These are phyloP conservation scores for Sinelater perroti DNA, from an alignment of 2,888 invertebrate genomes.

Conservation along the genomic window DNA sequence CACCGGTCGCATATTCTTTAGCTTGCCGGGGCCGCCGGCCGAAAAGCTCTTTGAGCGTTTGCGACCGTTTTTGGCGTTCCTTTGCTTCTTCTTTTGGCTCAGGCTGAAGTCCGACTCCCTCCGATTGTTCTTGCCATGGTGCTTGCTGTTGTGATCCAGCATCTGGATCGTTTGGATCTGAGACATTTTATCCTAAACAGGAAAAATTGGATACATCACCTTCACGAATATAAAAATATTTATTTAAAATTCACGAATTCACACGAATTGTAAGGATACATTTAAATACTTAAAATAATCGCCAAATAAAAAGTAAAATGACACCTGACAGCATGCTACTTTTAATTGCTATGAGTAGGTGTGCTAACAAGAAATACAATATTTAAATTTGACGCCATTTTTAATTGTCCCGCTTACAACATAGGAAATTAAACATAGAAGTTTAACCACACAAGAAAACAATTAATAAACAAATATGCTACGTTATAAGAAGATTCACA, in stretches of 20 bases:
- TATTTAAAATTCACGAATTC: neutral
- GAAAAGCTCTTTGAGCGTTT: slow-evolving; percentile 76
- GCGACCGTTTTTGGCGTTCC: slow-evolving; percentile 58
- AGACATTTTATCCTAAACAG: slow-evolving; percentile 16
- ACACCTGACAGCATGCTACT: too few species aligned
- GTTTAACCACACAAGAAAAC: too few species aligned
- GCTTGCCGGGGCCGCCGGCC: slow-evolving; percentile 55
- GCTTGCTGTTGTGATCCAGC: slow-evolving; percentile 21
- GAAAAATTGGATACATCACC: neutral
- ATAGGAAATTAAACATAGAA: too few species aligned
- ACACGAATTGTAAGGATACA: too few species aligned
- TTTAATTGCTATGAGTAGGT: too few species aligned
- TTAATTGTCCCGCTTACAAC: too few species aligned
- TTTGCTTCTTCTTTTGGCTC: slow-evolving; percentile 32
- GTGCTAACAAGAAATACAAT: too few species aligned
- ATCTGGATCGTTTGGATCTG: slow-evolving; percentile 28
- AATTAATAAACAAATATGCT: too few species aligned
- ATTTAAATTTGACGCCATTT: too few species aligned
- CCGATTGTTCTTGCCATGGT: slow-evolving; percentile 19
- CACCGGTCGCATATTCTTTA: slow-evolving; percentile 73
- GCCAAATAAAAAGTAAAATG: too few species aligned
- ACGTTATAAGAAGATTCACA: too few species aligned
- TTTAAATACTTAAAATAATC: too few species aligned
- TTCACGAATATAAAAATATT: neutral
- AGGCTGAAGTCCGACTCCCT: slow-evolving; percentile 27